Evolutionary conservation across 2,113 vertebrate genomes (phyloP), one percentile per base, ranked within the genome.

Genomic region (Pandion haliaetus): DNA sequence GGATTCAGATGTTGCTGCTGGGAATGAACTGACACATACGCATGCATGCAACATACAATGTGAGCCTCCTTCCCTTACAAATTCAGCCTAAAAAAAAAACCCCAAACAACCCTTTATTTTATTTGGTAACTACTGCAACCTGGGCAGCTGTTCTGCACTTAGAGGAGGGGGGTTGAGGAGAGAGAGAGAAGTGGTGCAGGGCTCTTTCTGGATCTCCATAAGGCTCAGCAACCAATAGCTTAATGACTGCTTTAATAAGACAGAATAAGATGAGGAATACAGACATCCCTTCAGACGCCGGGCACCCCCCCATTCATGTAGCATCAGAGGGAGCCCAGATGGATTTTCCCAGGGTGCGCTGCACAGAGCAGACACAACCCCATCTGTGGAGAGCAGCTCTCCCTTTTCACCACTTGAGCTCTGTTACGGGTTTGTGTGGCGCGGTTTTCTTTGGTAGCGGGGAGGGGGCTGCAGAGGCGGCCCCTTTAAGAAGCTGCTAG

Each of bases 1-100:
- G 34, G 24, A 47, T 66, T 84, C 55, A 83, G 17, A 73, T 36
- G 67, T 52, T 82, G 44, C 54, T 83, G 45, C 57, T 82, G 62
- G n/a, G 36, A 81, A 70, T 65, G 34, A 91, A 77, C 45, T 31
- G 50, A 34, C 6, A 42, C 10, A 11, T 34, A 58, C 3, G 40
- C 23, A 15, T 1, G 1, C 19, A 44, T 8, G 14, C 17, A 72
- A 52, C 6, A 5, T 14, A 20, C 1, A n/a, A 4, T 1, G 7
- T 52, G 36, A 81, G 23, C 21, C 52, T 67, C 44, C 28, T 74
- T 34, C 23, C 38, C 29, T 74, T 55, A 55, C 9, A 85, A 82
- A 74, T 66, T 76, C 85, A 92, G 28, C 20, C 50, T 45, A 10
- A 79, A 47, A 54, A 44, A 50, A 44, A 28, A 36, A 3, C 6